Base-by-base conservation (phyloP, 2,797 vertebrate genomes). In the Botia kubotai region DNA sequence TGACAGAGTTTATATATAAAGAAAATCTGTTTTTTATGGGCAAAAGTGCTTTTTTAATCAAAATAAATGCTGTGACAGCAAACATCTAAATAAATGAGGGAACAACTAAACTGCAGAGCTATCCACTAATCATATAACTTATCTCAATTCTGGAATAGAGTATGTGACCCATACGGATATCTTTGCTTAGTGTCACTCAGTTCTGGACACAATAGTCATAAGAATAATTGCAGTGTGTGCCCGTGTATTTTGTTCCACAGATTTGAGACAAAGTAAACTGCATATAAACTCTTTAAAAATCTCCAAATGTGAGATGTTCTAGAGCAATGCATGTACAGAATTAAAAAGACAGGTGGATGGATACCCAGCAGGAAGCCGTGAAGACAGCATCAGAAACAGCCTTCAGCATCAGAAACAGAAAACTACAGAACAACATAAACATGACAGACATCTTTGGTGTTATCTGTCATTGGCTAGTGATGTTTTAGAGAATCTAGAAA, bases 351-450 rank as follows among this genome's bases (percentile, higher is more conserved):
- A 70, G 55, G 26, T 12, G 60, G 67, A 68, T 62, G 16, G 39
- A 71, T 50, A 69, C 67, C 67, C 53, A 78, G 76, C 39, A 78
- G 76, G 55, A 71, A 46, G 66, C 39, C 16, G 29, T 17, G 68
- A 17, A 70, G 67, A 78, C 67, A 62, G 39, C 53, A 60, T n/a
- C 39, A 69, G 66, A 23, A 50, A 60, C 17, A 50, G 19, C 39
- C 46, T 16, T 70, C 17, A 19, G 12, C 17, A 77, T 60, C 69
- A 60, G 5, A 58, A 69, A 50, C 57, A 33, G 55, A 33, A 36
- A 60, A 62, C 43, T 78, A 39, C 55, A 23, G 19, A 39, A 62
- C 46, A 78, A 70, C 12, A 29, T 70, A 63, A 63, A 46, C 3
- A 50, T 48, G 69, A 23, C 21, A 14, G 53, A 48, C 46, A 14